Evolutionary conservation across 2,113 vertebrate species (phyloP).

Genomic region (Silurus meridionalis): DNA sequence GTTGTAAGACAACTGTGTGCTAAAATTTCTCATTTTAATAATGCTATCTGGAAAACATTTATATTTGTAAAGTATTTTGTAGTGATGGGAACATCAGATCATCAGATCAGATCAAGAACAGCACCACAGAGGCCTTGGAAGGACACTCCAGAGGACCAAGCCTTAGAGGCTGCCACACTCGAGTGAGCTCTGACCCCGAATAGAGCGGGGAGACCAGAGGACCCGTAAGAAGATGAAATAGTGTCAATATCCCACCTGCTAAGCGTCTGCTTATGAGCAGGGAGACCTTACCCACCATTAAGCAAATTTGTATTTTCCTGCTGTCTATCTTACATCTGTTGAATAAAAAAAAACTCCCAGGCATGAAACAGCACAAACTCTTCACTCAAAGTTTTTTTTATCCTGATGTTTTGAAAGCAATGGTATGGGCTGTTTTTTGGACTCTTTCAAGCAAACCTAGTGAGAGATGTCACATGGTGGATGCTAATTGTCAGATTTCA

Average conservation of each 20-base stretch:
- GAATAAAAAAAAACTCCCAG: neutral
- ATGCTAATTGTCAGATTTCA: constrained; percentile 89
- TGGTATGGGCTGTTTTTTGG: neutral
- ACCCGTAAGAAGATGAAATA: too few relatives aligned
- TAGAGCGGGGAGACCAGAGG: too few relatives aligned
- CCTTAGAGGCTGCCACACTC: too few relatives aligned
- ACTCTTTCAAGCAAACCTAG: constrained; percentile 61
- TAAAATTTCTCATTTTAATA: constrained; percentile 5
- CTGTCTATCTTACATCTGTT: neutral
- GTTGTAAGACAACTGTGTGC: constrained; percentile 5
- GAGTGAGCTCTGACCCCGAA: too few relatives aligned
- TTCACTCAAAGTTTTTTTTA: neutral
- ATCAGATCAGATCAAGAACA: too few relatives aligned
- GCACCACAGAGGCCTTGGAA: too few relatives aligned
- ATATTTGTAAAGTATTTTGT: neutral
- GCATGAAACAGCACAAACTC: neutral
- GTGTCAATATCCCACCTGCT: too few relatives aligned
- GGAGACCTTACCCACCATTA: too few relatives aligned
- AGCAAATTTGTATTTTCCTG: too few relatives aligned
- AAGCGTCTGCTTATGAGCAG: too few relatives aligned
- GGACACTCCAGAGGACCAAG: too few relatives aligned
- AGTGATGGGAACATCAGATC: constrained; percentile 3
- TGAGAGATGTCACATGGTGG: constrained; percentile 81
- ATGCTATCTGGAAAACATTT: too few relatives aligned
- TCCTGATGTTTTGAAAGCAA: neutral